Evolutionary conservation across 2,113 vertebrate genomes (phyloP).

Genomic region (Salvator merianae): DNA sequence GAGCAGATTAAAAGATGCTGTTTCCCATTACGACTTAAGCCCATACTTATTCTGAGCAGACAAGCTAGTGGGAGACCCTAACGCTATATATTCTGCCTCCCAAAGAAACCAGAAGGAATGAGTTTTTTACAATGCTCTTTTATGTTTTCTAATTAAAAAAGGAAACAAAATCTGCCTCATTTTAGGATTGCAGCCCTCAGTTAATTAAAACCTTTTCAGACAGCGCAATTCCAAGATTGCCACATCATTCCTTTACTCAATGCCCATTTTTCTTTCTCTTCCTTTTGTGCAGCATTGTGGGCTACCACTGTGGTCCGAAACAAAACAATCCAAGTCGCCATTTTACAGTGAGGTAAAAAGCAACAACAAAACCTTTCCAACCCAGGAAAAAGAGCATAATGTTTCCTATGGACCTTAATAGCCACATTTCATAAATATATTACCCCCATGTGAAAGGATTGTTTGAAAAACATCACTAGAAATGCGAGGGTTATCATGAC

Average conservation of each 20-base stretch:
- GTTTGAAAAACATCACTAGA: not conserved
- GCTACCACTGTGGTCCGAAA: not conserved
- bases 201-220: not conserved
- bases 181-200: not conserved
- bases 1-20: not conserved
- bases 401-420: not conserved
- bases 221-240: not conserved
- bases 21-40: not conserved
- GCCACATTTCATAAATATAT: rapidly evolving
- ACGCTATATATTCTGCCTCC: not conserved
- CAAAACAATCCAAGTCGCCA: not conserved
- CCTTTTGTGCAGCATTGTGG: not conserved
- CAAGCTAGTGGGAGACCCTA: not conserved
- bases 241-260: not conserved
- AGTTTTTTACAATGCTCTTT: not conserved
- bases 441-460: not conserved
- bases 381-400: not conserved
- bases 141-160: not conserved
- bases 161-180: not conserved
- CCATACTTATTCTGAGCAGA: not conserved
- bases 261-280: not conserved
- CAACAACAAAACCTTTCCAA: not conserved
- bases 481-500: not conserved
- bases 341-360: not conserved
- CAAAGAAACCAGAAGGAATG: not conserved